Evolutionary conservation across 2,888 invertebrate genomes (phyloP).

Genomic region (Hypomecis atomaria): DNA sequence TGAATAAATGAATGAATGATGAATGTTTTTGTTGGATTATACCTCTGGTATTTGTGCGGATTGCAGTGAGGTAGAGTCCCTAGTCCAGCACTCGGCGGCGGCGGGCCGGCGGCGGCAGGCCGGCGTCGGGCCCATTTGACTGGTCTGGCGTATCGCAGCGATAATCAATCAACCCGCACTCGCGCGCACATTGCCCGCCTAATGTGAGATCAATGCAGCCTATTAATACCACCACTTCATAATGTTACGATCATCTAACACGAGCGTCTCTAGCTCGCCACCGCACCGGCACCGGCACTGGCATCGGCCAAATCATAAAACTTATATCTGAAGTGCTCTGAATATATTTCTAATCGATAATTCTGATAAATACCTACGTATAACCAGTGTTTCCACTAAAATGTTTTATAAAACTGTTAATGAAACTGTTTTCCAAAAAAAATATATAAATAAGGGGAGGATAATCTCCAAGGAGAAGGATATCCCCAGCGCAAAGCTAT

Average conservation of each 20-base stretch:
- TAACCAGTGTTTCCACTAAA: no score
- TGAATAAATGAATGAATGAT: no score
- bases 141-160: slow-evolving; percentile 59
- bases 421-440: no score
- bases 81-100: background rate
- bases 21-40: no score
- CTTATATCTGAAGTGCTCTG: no score
- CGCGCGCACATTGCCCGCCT: slow-evolving; percentile 33
- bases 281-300: background rate
- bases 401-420: no score
- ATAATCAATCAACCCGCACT: slow-evolving; percentile 65
- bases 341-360: no score
- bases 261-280: slow-evolving; percentile 2
- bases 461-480: no score
- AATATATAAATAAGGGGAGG: no score
- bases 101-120: slow-evolving; percentile 7
- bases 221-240: slow-evolving; percentile 42
- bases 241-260: slow-evolving; percentile 20
- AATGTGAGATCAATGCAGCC: slow-evolving; percentile 41
- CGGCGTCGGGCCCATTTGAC: slow-evolving; percentile 19
- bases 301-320: background rate
- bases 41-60: no score
- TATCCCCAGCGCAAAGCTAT: no score
- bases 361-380: no score
- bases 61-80: background rate